A percentile compares a stretch with the other conserved stretches of the same genome.
phyloP scores from a whole-genome alignment of 2,888 invertebrate species.

The Xylota segnis region DNA sequence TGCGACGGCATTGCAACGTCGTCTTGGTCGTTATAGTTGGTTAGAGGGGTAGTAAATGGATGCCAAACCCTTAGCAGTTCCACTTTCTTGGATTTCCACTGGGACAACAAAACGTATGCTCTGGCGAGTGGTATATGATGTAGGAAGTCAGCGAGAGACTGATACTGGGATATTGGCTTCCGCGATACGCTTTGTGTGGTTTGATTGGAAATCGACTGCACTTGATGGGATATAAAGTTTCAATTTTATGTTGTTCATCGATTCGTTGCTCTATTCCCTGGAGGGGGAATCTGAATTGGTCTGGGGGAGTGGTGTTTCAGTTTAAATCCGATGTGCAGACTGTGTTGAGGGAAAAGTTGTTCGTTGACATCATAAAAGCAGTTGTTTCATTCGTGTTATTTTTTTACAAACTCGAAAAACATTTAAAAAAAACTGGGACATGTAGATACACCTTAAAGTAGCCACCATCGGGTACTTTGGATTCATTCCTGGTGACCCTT shows the following conservation, averaged over 20 bases:
- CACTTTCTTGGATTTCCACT: conserved; percentile 33
- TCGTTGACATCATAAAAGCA: too few relatives aligned
- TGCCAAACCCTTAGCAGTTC: conserved; percentile 29
- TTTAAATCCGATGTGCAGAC: conserved; percentile 1
- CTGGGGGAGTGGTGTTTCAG: not conserved
- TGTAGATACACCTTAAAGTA: too few relatives aligned
- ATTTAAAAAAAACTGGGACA: too few relatives aligned
- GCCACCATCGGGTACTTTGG: too few relatives aligned
- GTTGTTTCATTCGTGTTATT: too few relatives aligned
- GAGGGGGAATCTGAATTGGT: not conserved
- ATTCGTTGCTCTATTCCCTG: not conserved
- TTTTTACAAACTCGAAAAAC: too few relatives aligned
- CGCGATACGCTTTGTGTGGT: conserved; percentile 33
- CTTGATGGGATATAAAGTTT: conserved; percentile 52
- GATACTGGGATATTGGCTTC: conserved; percentile 11
- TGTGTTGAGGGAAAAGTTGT: too few relatives aligned
- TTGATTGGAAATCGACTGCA: conserved; percentile 49
- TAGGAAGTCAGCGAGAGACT: conserved; percentile 5
- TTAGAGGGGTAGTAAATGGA: conserved; percentile 38
- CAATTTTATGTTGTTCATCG: conserved; percentile 32
- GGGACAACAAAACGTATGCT: not conserved
- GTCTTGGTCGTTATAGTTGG: conserved; percentile 23
- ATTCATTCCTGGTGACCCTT: too few relatives aligned
- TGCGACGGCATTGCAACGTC: conserved; percentile 19
- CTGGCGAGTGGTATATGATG: not conserved